These are phyloP conservation scores for Ceratothoa steindachneri DNA, from an alignment of 2,888 invertebrate species.

Conservation along the genomic window DNA sequence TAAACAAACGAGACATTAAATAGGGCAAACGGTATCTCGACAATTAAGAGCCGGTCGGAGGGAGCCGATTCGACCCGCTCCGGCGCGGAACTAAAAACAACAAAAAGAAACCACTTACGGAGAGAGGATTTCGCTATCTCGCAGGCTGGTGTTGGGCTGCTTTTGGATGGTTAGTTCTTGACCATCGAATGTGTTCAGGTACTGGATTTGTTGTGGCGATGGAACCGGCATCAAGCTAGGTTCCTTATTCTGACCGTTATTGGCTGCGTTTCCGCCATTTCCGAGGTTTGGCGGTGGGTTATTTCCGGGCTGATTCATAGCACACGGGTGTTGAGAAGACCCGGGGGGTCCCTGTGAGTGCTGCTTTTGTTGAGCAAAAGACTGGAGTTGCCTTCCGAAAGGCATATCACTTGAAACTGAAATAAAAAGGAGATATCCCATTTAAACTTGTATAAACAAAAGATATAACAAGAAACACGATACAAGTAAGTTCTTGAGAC, in stretches of 20 bases:
- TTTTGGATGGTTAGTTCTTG: constrained; percentile 94
- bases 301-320: not conserved
- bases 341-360: constrained; percentile 29
- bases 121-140: constrained; percentile 69
- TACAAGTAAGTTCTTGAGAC: not conserved
- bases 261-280: not conserved
- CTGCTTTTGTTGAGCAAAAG: constrained; percentile 58
- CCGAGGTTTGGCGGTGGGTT: constrained; percentile 25
- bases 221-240: constrained; percentile 92
- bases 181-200: constrained; percentile 90
- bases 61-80: not conserved
- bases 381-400: constrained; percentile 63
- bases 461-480: not conserved
- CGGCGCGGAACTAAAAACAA: not conserved
- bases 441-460: too few species aligned
- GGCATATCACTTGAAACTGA: constrained; percentile 57
- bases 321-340: not conserved
- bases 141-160: constrained; percentile 84
- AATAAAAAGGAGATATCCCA: constrained; percentile 47
- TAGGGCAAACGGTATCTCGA: not conserved
- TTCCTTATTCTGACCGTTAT: constrained; percentile 62
- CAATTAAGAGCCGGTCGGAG: not conserved
- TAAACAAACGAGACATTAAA: not conserved
- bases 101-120: constrained; percentile 65
- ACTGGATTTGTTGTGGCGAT: constrained; percentile 92